A percentile compares a stretch with the other conserved stretches of the same genome.
These are phyloP conservation scores for Morpho helenor DNA, from an alignment of 2,888 invertebrate species.

Conservation along the genomic window DNA sequence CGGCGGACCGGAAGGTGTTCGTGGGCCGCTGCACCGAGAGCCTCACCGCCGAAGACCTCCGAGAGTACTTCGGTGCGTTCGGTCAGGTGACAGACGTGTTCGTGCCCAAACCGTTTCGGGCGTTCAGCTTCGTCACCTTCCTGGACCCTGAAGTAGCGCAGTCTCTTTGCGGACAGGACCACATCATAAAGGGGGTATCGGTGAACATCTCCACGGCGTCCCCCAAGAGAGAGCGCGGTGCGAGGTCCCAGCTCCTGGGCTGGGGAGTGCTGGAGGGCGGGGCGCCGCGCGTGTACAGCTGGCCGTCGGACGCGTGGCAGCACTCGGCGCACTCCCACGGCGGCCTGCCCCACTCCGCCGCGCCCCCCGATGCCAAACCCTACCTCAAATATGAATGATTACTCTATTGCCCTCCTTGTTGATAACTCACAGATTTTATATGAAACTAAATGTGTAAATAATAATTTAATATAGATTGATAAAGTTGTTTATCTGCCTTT, in stretches of 20 bases:
- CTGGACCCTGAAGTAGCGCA: slow-evolving; percentile 89
- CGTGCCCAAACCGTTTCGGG: slow-evolving; percentile 91
- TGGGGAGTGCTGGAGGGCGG: slow-evolving; percentile 56
- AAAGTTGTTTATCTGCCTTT: slow-evolving; percentile 36
- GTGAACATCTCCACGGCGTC: slow-evolving; percentile 93
- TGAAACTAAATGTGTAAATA: slow-evolving; percentile 65
- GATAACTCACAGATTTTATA: slow-evolving; percentile 69
- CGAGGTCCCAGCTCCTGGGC: slow-evolving; percentile 43
- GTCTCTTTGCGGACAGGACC: slow-evolving; percentile 88
- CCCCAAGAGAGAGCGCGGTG: slow-evolving; percentile 83
- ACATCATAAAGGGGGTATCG: slow-evolving; percentile 90
- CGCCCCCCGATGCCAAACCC: slow-evolving; percentile 55
- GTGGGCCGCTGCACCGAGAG: slow-evolving; percentile 91
- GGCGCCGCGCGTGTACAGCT: slow-evolving; percentile 43
- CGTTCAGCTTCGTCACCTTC: slow-evolving; percentile 91
- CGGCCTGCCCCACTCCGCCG: slow-evolving; percentile 38
- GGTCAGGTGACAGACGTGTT: slow-evolving; percentile 93
- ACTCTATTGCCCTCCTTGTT: slow-evolving; percentile 45
- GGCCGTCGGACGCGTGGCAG: slow-evolving; percentile 43
- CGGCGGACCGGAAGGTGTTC: slow-evolving; percentile 87
- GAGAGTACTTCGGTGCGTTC: slow-evolving; percentile 87
- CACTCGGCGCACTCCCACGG: slow-evolving; percentile 37
- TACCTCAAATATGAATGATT: slow-evolving; percentile 73
- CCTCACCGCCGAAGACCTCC: slow-evolving; percentile 86
- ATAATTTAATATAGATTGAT: slow-evolving; percentile 49